Evolutionary conservation across 2,888 invertebrate species (phyloP).

Genomic region (Polyommatus iphigenia): DNA sequence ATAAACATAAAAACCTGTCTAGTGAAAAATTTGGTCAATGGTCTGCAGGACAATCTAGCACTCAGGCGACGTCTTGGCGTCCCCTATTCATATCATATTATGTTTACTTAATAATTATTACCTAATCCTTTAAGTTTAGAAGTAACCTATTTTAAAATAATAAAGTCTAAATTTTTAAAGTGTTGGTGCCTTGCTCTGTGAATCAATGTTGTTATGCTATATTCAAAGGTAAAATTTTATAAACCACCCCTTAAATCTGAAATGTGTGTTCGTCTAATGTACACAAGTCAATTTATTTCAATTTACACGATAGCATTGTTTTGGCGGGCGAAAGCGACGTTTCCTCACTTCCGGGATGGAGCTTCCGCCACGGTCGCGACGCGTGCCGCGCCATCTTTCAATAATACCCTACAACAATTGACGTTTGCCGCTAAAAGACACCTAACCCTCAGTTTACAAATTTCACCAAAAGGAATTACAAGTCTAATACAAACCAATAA

Average conservation of each 20-base stretch:
- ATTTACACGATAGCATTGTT: conserved; percentile 76
- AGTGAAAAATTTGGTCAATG: too few relatives aligned
- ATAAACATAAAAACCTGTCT: too few relatives aligned
- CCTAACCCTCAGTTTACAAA: conserved; percentile 47
- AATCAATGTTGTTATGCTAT: too few relatives aligned
- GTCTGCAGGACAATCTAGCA: too few relatives aligned
- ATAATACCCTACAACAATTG: conserved; percentile 69
- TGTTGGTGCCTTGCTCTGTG: too few relatives aligned
- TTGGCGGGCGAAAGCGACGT: conserved; percentile 64
- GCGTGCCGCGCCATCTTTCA: conserved; percentile 75
- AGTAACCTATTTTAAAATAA: too few relatives aligned
- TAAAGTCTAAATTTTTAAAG: too few relatives aligned
- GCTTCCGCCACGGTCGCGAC: conserved; percentile 73
- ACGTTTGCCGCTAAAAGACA: conserved; percentile 59
- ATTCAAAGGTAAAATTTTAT: too few relatives aligned
- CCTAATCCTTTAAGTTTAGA: too few relatives aligned
- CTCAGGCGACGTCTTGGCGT: too few relatives aligned
- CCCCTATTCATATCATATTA: too few relatives aligned
- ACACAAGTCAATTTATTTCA: conserved; percentile 77
- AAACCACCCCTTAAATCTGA: conserved; percentile 42
- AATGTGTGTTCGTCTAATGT: conserved; percentile 53
- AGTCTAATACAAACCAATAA: conserved; percentile 39
- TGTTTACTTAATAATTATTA: too few relatives aligned
- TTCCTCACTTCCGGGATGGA: conserved; percentile 68
- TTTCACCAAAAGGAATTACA: conserved; percentile 30